A percentile compares a stretch with the other conserved stretches of the same genome.
Conservation (phyloP, 53 echinoderm and acorn worm species). For the Actinopyga echinites region DNA sequence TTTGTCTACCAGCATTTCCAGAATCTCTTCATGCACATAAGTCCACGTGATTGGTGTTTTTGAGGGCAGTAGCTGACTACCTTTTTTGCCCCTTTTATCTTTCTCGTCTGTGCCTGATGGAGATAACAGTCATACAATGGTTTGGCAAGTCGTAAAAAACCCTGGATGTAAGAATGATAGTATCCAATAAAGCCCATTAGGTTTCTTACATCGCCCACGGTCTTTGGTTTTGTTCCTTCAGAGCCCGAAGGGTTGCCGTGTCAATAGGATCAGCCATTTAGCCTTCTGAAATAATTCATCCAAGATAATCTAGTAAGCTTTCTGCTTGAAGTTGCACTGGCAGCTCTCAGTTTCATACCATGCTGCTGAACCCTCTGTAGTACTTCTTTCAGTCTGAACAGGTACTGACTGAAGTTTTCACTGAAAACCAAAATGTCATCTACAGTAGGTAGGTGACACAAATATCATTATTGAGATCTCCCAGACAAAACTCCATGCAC, state of each 20-base stretch:
- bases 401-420: slow-evolving; percentile 2
- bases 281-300: slow-evolving; percentile 24
- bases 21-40: too few species aligned
- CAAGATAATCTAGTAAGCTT: slow-evolving; percentile 28
- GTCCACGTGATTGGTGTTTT: too few species aligned
- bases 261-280: too few species aligned
- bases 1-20: too few species aligned
- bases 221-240: slow-evolving; percentile 49
- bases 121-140: slow-evolving; percentile 60
- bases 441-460: slow-evolving; percentile 39
- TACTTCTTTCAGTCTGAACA: slow-evolving; percentile 8
- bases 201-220: too few species aligned
- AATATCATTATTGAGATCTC: slow-evolving; percentile 25
- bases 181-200: too few species aligned
- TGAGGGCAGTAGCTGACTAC: too few species aligned
- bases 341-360: slow-evolving; percentile 41
- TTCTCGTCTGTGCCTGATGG: too few species aligned
- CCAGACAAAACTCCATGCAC: too few species aligned
- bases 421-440: slow-evolving; percentile 41
- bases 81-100: too few species aligned
- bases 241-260: slow-evolving; percentile 48
- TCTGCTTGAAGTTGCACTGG: slow-evolving; percentile 29
- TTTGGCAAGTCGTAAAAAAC: slow-evolving; percentile 42
- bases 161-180: slow-evolving; percentile 60
- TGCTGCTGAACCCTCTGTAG: slow-evolving; percentile 25